These are phyloP conservation scores for Capromys pilorides DNA, from an alignment of 2,797 vertebrate genomes.

Conservation along the genomic window DNA sequence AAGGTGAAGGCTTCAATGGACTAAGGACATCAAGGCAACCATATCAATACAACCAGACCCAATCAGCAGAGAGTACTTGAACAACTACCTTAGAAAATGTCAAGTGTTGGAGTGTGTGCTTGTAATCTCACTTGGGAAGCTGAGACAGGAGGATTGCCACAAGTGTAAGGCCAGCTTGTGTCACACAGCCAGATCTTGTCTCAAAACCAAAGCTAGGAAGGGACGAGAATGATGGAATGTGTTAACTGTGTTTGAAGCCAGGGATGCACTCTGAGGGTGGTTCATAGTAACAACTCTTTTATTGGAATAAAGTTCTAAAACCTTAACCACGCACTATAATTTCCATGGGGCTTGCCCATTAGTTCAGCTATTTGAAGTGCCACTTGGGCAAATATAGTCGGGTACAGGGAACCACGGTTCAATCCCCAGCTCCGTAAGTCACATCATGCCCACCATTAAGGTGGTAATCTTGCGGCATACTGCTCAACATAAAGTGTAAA, in stretches of 20 bases:
- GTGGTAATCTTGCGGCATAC: too few relatives aligned
- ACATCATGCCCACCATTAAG: too few relatives aligned
- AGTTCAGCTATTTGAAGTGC: too few relatives aligned
- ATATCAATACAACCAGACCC: not conserved
- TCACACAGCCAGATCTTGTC: not conserved
- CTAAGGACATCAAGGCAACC: not conserved
- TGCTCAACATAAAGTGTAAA: not conserved
- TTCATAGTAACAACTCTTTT: not conserved
- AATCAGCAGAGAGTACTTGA: not conserved
- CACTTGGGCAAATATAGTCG: too few relatives aligned
- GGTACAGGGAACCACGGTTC: too few relatives aligned
- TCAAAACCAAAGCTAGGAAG: not conserved
- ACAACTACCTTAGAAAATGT: not conserved
- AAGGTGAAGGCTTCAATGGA: not conserved
- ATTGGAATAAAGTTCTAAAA: not conserved
- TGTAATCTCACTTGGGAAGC: not conserved
- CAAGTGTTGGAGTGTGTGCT: not conserved
- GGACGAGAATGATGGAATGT: not conserved
- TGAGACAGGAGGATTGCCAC: not conserved
- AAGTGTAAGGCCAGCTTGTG: not conserved
- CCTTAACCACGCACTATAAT: not conserved
- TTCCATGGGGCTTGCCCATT: too few relatives aligned
- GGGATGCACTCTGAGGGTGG: not conserved
- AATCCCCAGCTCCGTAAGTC: too few relatives aligned
- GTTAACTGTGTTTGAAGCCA: not conserved